Evolutionary conservation across 2,113 vertebrate species (phyloP).

Genomic region (Toxotes chatareus): DNA sequence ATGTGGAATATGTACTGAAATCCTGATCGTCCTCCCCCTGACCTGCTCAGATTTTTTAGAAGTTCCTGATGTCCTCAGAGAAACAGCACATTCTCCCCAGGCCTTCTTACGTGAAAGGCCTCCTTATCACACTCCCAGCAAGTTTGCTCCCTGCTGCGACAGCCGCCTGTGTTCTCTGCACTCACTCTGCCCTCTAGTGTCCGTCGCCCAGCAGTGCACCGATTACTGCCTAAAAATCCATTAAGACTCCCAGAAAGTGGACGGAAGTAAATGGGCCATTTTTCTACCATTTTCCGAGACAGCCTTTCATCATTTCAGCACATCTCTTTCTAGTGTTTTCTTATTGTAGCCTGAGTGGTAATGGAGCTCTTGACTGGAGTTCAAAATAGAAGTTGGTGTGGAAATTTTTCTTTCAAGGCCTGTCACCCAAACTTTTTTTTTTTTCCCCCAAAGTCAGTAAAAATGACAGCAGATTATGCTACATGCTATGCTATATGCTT

Average conservation of each 20-base stretch:
- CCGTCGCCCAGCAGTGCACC: conserved; percentile 31
- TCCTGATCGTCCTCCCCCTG: conserved; percentile 67
- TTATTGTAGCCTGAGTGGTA: conserved; percentile 73
- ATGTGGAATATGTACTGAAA: conserved; percentile 38
- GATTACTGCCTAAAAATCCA: conserved; percentile 63
- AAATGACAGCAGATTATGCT: conserved; percentile 55
- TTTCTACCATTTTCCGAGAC: conserved; percentile 81
- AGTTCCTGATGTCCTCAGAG: conserved; percentile 59
- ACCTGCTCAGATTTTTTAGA: conserved; percentile 62
- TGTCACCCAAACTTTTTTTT: conserved; percentile 49
- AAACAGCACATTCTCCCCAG: conserved; percentile 65
- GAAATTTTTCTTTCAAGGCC: conserved; percentile 59
- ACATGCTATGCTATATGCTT: neutral
- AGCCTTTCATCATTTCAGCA: conserved; percentile 85
- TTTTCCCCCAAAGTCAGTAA: conserved; percentile 23
- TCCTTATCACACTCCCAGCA: conserved; percentile 66
- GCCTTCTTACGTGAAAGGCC: conserved; percentile 61
- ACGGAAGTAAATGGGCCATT: conserved; percentile 84
- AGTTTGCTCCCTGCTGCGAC: conserved; percentile 63
- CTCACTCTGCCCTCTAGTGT: conserved; percentile 83
- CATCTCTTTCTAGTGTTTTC: conserved; percentile 76
- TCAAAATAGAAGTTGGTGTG: conserved; percentile 66
- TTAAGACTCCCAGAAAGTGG: conserved; percentile 70
- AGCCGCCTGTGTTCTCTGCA: conserved; percentile 44
- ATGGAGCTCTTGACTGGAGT: conserved; percentile 79